Percentiles rank a stretch among this genome's conserved stretches.
Evolutionary conservation across 2,888 invertebrate genomes (phyloP).

Genomic region (Onthophagus sagittarius): DNA sequence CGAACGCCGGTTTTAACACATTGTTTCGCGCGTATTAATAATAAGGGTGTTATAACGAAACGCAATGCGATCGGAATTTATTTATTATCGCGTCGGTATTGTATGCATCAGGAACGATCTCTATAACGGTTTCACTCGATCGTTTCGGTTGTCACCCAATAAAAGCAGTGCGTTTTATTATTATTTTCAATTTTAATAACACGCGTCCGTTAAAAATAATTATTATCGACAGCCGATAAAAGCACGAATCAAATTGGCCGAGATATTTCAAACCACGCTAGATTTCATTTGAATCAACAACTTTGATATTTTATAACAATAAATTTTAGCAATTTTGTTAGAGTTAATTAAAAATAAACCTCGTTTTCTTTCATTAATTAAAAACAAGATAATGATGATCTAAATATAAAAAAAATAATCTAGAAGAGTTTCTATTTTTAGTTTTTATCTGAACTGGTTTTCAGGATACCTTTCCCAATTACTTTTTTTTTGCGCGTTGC

Average conservation of each 20-base stretch:
- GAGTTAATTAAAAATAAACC: neutral
- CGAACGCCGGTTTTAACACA: conserved; percentile 16
- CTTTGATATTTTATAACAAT: neutral
- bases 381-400: no score
- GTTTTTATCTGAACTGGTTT: no score
- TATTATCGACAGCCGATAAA: neutral
- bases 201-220: neutral
- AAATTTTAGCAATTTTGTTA: neutral
- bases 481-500: neutral
- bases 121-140: neutral
- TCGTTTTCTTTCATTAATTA: no score
- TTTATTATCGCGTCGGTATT: neutral
- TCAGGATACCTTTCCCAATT: no score
- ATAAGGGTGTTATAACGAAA: neutral
- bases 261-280: neutral
- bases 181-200: neutral
- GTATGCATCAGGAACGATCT: neutral
- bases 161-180: neutral
- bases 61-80: neutral
- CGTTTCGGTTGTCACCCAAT: neutral
- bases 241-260: neutral
- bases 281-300: neutral
- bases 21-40: neutral
- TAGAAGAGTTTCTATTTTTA: no score
- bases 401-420: no score